A percentile compares a stretch with the other conserved stretches of the same genome.
phyloP scores from a whole-genome alignment of 2,113 vertebrate genomes.

The Lophura nycthemera region DNA sequence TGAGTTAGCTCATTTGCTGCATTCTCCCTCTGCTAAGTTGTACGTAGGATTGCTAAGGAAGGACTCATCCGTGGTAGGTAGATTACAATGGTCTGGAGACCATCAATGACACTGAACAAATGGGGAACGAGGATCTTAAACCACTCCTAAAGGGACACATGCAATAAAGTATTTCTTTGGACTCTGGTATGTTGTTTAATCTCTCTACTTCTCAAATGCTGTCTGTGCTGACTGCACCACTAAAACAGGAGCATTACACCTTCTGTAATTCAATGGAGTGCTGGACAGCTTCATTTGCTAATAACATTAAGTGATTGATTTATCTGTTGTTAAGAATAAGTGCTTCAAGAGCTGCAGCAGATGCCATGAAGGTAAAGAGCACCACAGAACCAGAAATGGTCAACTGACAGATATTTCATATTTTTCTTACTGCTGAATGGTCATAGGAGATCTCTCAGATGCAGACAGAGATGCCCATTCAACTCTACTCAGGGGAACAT shows the following conservation, averaged over 20 bases:
- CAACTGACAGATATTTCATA: neutral
- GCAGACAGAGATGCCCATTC: neutral
- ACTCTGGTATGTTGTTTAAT: neutral
- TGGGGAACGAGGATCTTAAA: neutral
- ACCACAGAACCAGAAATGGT: neutral
- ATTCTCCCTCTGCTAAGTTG: neutral
- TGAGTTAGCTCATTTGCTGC: neutral
- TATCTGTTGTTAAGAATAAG: neutral
- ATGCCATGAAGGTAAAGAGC: neutral
- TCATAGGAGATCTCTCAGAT: neutral
- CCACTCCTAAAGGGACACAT: neutral
- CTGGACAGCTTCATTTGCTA: neutral
- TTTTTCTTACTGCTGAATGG: fast-evolving
- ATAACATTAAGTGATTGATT: neutral
- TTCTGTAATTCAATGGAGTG: neutral
- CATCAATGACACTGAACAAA: neutral
- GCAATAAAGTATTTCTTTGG: neutral
- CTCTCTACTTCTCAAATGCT: neutral
- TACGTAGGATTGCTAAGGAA: neutral
- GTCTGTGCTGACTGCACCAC: neutral
- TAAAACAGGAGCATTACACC: neutral
- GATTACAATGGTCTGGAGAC: neutral
- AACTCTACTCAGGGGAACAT: neutral
- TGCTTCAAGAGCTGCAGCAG: neutral
- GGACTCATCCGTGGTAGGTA: neutral